Evolutionary conservation across 2,113 vertebrate species (phyloP), one percentile per base, ranked within the genome.

Genomic region (Numida meleagris): DNA sequence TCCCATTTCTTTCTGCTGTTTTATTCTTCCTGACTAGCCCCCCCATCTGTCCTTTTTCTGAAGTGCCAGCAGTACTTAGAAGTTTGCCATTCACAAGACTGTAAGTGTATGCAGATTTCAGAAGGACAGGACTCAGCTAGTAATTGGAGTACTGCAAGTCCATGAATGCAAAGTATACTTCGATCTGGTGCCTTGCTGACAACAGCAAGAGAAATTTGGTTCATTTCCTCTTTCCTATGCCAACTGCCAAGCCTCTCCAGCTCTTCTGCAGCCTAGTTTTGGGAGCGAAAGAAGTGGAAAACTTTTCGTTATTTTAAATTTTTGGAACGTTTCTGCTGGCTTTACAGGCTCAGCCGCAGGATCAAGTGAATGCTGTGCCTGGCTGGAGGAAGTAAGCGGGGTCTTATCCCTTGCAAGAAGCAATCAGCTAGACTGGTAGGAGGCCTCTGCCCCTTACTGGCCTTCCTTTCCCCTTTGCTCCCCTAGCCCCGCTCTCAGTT

Each of bases 381-480:
- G 21, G 10, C 73, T 40, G 21, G 46, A 67, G 25, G 58, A 38
- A 67, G 34, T 53, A 34, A 34, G 15, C 1, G 16, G 43, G 51
- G 53, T 61, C 45, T 14, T 21, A 20, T 61, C 73, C n/a, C 14
- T 33, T 48, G 15, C 20, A 24, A 78, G 24, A 40, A 78, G 78
- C 66, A 34, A 27, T n/a, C 57, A 20, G n/a, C 23, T 51, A 34
- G 65, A 45, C 53, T 42, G 25, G 43, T 53, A 34, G 48, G 51
- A 70, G 21, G 20, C 58, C n/a, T 12, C 12, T 59, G n/a, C n/a
- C 57, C n/a, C 57, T 59, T 58, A 34, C 21, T 58, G 33, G 33
- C 33, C 33, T 0, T 2, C 45, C 62, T n/a, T 16, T 46, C 4
- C 34, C 9, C 2, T 1, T 29, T 43, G 31, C 40, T 36, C 71